Evolutionary conservation across 1,140 invertebrate genomes (phyloP), one percentile per base, ranked within the genome.

Genomic region (Stegodyphus mimosarum): DNA sequence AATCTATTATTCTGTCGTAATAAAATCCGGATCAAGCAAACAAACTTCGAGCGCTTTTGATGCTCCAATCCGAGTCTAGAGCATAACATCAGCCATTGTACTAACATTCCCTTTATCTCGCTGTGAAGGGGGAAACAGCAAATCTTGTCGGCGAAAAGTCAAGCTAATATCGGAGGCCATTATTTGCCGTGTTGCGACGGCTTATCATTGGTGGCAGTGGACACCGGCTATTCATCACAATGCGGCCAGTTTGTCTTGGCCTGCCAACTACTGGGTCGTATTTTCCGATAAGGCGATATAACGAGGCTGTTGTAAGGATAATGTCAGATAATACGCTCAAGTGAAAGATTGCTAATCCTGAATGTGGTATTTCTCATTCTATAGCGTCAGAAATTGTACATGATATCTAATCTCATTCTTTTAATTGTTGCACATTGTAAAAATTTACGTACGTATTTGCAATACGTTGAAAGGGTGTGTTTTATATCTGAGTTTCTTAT

Each of bases 151-250:
- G 66, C n/a, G 66, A 73, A 83, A 83, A 83, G 71, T 74, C 80
- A 83, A 70, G 60, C 70, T 83, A 83, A 74, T 83, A 83, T 83
- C 60, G 71, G 17, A n/a, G 15, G 80, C 70, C 80, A 83, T 83
- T 83, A 83, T 83, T 81, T 81, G 78, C 55, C 69, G 17, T 51
- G 48, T 69, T 81, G 78, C 69, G 53, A 72, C 77, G 55, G 55
- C 80, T 83, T 83, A 83, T 83, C 80, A 67, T 17, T 70, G 49
- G 9, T 50, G 75, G 49, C 69, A 66, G 55, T 73, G 70, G 72
- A 66, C 71, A 74, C 60, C 15, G 51, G 80, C 60, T 63, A 74
- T 74, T 83, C 70, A 74, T 83, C 80, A 83, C 10, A 10, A n/a
- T 17, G 70, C 71, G 52, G 51, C 72, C 60, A 52, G 53, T 73